Conservation (phyloP, 2,797 vertebrate species). For the Zalophus californianus region DNA sequence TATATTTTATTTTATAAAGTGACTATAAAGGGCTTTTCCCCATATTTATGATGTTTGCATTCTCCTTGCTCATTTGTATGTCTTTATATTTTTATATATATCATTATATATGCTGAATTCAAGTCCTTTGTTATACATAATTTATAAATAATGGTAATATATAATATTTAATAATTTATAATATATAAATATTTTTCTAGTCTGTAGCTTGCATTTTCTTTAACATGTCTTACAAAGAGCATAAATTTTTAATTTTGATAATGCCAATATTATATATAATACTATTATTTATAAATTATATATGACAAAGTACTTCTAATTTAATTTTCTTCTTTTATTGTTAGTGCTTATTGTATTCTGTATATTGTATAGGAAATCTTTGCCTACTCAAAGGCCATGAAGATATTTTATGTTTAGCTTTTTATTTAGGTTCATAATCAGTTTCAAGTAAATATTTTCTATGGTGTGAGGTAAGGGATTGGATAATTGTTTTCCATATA, state of each 20-base stretch:
- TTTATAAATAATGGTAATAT: not conserved
- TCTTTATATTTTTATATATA: not conserved
- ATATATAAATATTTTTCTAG: not conserved
- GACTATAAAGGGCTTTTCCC: not conserved
- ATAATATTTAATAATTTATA: not conserved
- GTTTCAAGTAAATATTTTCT: not conserved
- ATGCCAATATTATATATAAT: not conserved
- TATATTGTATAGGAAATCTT: not conserved
- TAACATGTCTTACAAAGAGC: not conserved
- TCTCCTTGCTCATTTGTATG: not conserved
- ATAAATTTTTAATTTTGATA: not conserved
- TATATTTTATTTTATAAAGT: not conserved
- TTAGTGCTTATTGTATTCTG: not conserved
- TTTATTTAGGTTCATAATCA: not conserved
- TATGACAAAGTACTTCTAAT: not conserved
- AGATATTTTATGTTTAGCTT: not conserved
- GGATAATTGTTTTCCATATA: not conserved
- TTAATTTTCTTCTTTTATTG: not conserved
- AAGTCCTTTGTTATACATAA: not conserved
- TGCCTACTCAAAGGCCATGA: not conserved
- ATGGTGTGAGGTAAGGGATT: not conserved
- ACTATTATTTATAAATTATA: not conserved
- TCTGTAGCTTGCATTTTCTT: not conserved
- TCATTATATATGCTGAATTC: not conserved
- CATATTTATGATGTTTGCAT: not conserved